Evolutionary conservation across 2,113 vertebrate genomes (phyloP), one percentile per base, ranked within the genome.

Genomic region (Planiliza haematocheilus): DNA sequence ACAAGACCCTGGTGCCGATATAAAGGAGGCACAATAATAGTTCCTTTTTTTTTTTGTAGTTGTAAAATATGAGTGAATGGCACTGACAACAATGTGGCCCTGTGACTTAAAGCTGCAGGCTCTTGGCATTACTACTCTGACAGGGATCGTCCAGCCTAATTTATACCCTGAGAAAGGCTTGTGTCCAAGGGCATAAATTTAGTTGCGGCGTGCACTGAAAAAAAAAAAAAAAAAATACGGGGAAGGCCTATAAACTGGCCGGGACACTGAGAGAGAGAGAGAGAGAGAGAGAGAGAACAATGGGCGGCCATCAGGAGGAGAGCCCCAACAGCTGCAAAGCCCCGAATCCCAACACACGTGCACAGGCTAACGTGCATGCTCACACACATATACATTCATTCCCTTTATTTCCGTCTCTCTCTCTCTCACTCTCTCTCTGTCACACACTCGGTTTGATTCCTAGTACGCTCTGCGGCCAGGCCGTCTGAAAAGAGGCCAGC

Each of bases 91-190:
- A 66, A 85, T 84, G 63, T 59, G 67, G 69, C 53, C 70, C 48
- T 63, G 4, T 53, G 63, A 87, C 50, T 37, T 72, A 79, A 82
- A 88, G 57, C 73, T 51, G 64, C 82, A 74, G 74, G 65, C 78
- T 56, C 72, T 79, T 83, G 77, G 78, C 81, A 87, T 70, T 66
- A 43, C 64, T 16, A 1, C 69, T 67, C 67, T 79, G 83, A 86
- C 84, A 85, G 69, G 63, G 58, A 89, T 86, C 89, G 77, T 89
- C 76, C 71, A 65, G 61, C 42, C 60, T 88, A 86, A 94, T 93
- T 91, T 93, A 93, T 89, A 86, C 83, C 76, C 88, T 88, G 85
- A 90, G 88, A 88, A 92, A 88, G 81, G 74, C 84, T 87, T 84
- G 75, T 89, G 91, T 91, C 87, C 79, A 79, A 70, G 61, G 82